Evolutionary conservation across 1,140 invertebrate species (phyloP), one percentile per base, ranked within the genome.

Genomic region (Drosophila nigrodunni): DNA sequence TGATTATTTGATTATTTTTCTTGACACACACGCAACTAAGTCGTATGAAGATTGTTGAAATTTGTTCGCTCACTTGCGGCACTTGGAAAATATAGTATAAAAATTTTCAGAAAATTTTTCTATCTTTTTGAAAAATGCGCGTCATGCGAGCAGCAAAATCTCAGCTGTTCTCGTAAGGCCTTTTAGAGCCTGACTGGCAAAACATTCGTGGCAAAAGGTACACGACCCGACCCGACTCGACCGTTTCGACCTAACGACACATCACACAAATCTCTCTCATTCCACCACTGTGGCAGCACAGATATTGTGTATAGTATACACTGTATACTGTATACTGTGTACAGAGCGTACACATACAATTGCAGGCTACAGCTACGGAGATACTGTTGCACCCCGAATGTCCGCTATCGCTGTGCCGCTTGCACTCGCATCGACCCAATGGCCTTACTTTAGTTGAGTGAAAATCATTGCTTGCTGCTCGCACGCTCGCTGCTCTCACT

Each of bases 161-260:
- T 90, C 90, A 91, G 87, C 92, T 91, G 91, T 90, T 92, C 88
- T 92, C 91, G 89, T 91, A 92, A 92, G 92, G 92, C 91, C 90
- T 92, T 91, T 92, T 92, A 92, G 83, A 92, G 91, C 90, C 92
- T 92, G 92, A 92, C 92, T 92, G 92, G 88, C 92, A 92, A 82
- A 91, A 92, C 91, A 92, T 92, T 92, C 92, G 92, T 92, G 92
- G 91, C 92, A 92, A 92, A 92, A 92, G 92, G 92, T 92, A 92
- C 92, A 92, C 92, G 92, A 92, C 92, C 92, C 92, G 92, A 92
- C 92, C 92, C 92, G 92, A 92, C 91, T 92, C 89, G 91, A 92
- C 91, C 91, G 89, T 88, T 85, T 89, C 92, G 91, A 92, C 92
- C 90, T 92, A 92, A 91, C 91, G 91, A 92, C 91, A 91, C 91